Evolutionary conservation across 2,797 vertebrate genomes (phyloP).

Genomic region (Discoglossus pictus): DNA sequence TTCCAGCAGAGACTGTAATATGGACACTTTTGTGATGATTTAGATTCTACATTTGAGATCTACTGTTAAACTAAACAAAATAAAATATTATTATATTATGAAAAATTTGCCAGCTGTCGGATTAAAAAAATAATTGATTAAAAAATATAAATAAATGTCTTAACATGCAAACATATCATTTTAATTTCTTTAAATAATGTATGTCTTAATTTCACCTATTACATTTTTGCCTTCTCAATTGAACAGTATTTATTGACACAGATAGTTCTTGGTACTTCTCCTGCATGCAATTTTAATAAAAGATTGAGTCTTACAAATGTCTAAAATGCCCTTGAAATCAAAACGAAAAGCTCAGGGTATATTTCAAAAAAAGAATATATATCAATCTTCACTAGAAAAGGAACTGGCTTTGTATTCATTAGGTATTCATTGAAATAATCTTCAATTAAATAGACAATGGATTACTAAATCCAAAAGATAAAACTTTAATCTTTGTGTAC

Average conservation of each 20-base stretch:
- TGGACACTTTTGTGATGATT: no score
- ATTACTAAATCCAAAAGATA: conserved; percentile 55
- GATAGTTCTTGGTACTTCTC: conserved; percentile 58
- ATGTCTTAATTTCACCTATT: not conserved
- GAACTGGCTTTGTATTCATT: conserved; percentile 63
- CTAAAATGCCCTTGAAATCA: conserved; percentile 65
- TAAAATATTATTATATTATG: no score
- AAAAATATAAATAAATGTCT: conserved; percentile 1
- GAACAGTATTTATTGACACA: conserved; percentile 24
- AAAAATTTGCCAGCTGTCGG: no score
- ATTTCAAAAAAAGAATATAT: conserved; percentile 58
- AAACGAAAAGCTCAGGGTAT: conserved; percentile 51
- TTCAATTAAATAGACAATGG: conserved; percentile 61
- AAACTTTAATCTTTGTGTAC: conserved; percentile 55
- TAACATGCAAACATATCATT: conserved; percentile 1
- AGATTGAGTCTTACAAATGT: conserved; percentile 23
- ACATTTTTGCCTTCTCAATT: conserved; percentile 12
- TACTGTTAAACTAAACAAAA: no score
- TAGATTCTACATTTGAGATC: no score
- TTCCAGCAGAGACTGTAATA: no score
- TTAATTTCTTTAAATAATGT: conserved; percentile 17
- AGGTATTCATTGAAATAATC: conserved; percentile 60
- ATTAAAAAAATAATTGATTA: conserved; percentile 4
- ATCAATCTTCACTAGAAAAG: conserved; percentile 58
- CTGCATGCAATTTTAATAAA: conserved; percentile 62